Percentiles rank a stretch among this genome's conserved stretches.
phyloP scores from a whole-genome alignment of 1,140 invertebrate species.

The Pogonus chalceus region DNA sequence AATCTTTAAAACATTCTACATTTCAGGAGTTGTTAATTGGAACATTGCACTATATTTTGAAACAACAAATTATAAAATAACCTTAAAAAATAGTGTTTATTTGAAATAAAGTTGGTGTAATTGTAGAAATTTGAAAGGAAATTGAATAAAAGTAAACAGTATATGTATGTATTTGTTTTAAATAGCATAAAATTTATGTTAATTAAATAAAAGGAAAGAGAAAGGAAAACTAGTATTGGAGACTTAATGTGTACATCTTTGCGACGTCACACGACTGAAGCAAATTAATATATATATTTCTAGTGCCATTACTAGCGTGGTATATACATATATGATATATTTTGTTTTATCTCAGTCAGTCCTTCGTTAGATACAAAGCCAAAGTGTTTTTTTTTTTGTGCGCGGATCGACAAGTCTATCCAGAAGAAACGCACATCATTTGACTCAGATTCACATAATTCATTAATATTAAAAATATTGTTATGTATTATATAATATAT shows the following conservation, averaged over 20 bases:
- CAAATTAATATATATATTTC: conserved; percentile 34
- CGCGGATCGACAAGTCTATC: conserved; percentile 33
- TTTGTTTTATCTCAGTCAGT: conserved; percentile 30
- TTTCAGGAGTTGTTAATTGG: too few species aligned
- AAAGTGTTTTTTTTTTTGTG: conserved; percentile 41
- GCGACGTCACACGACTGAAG: conserved; percentile 12
- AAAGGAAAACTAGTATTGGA: too few species aligned
- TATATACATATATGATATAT: conserved; percentile 29
- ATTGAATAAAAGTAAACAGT: too few species aligned
- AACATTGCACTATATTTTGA: too few species aligned
- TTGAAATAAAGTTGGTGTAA: too few species aligned
- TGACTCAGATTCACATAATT: conserved; percentile 41
- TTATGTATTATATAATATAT: conserved; percentile 32
- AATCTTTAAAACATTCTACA: too few species aligned
- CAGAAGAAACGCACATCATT: conserved; percentile 20
- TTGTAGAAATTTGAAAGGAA: too few species aligned
- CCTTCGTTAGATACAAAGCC: conserved; percentile 36
- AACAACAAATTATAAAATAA: too few species aligned
- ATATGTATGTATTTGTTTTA: too few species aligned
- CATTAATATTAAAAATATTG: conserved; percentile 36
- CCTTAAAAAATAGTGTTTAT: too few species aligned
- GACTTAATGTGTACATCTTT: not conserved
- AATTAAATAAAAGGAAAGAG: too few species aligned
- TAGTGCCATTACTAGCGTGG: conserved; percentile 46
- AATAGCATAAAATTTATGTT: too few species aligned